A percentile compares a stretch with the other conserved stretches of the same genome.
Conservation (phyloP, 92 coral and sea anemone species). For the Montipora capitata region DNA sequence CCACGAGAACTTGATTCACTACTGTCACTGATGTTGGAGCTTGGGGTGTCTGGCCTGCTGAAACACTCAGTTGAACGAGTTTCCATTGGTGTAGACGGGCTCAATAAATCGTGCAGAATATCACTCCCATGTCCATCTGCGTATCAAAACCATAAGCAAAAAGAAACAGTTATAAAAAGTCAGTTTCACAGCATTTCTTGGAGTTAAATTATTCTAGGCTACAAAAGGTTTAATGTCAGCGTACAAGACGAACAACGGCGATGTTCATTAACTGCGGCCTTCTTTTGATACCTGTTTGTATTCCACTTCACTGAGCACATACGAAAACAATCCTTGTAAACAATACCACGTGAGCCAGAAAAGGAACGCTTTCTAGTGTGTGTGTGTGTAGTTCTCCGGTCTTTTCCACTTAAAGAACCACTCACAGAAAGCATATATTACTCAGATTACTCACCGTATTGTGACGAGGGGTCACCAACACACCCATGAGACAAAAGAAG, state of each 20-base stretch:
- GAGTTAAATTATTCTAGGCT: conserved; percentile 4
- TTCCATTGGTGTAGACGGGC: conserved; percentile 17
- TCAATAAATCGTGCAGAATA: conserved; percentile 24
- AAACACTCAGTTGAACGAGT: conserved; percentile 11
- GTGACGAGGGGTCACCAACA: conserved; percentile 4
- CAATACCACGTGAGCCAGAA: background rate
- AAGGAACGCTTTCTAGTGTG: background rate
- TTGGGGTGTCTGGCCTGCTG: conserved; percentile 35
- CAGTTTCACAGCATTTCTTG: background rate
- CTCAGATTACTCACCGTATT: conserved; percentile 1
- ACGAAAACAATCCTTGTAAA: background rate
- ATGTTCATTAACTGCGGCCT: background rate
- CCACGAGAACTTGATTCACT: conserved; percentile 49
- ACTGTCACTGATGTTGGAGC: conserved; percentile 37
- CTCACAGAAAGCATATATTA: conserved; percentile 23
- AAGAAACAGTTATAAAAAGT: background rate
- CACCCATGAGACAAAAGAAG: conserved; percentile 5
- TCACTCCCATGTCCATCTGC: background rate
- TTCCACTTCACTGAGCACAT: conserved; percentile 2
- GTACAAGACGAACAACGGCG: conserved; percentile 10
- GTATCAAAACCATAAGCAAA: conserved; percentile 23
- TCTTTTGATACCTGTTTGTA: background rate
- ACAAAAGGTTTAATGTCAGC: background rate
- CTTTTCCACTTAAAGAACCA: conserved; percentile 15
- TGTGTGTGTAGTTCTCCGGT: conserved; percentile 2